Conservation (phyloP, 2,113 vertebrate genomes). For the Callospermophilus lateralis region DNA sequence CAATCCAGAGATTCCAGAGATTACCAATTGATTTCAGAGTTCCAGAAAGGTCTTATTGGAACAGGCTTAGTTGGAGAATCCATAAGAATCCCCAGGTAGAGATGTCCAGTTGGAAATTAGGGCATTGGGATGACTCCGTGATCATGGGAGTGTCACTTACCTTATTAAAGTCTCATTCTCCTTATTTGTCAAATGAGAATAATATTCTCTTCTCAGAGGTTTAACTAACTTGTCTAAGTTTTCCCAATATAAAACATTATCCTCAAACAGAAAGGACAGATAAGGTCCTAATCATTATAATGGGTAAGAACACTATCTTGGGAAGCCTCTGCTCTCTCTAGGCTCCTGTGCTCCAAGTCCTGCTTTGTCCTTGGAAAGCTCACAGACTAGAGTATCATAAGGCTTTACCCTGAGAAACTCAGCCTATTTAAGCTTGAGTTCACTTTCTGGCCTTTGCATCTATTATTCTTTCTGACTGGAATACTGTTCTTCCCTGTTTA, state of each 20-base stretch:
- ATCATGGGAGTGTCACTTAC: background rate
- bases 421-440: background rate
- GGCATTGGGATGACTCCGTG: background rate
- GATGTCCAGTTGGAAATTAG: background rate
- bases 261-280: background rate
- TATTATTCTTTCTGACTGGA: background rate
- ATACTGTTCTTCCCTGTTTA: background rate
- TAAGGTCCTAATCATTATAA: background rate
- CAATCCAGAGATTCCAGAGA: background rate
- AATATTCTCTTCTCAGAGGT: background rate
- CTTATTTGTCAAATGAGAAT: background rate
- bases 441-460: background rate
- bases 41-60: background rate
- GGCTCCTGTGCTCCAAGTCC: background rate
- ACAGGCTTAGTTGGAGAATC: background rate
- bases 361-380: background rate
- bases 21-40: background rate
- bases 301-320: background rate
- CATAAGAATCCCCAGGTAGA: background rate
- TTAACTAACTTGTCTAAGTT: constrained; percentile 9
- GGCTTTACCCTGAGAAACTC: background rate
- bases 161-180: background rate
- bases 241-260: background rate
- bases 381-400: background rate
- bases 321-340: background rate